phyloP scores from a whole-genome alignment of 2,113 vertebrate species.

The Lepidothrix coronata region DNA sequence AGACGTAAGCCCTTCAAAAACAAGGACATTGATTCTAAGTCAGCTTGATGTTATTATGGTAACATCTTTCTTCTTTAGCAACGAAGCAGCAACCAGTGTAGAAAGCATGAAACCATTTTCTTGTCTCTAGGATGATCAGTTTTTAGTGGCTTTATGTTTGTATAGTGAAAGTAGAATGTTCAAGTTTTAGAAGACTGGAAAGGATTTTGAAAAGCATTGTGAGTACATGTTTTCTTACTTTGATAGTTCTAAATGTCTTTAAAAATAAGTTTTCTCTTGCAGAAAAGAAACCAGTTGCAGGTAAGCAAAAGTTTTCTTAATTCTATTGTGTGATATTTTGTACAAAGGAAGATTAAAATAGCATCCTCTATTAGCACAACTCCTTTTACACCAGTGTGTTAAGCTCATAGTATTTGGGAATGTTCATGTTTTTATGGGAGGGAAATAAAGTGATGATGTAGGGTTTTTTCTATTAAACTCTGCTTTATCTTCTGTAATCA shows the following conservation, averaged over 20 bases:
- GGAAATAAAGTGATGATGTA: not conserved
- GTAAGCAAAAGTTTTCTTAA: constrained; percentile 45
- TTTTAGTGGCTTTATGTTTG: not conserved
- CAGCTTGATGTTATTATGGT: not conserved
- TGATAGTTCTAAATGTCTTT: not conserved
- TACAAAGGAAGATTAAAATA: not conserved
- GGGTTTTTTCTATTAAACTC: not conserved
- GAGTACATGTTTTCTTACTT: not conserved
- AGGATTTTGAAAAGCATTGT: not conserved
- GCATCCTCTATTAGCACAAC: not conserved
- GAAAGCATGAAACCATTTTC: not conserved
- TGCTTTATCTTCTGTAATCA: constrained; percentile 56
- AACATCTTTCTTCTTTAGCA: not conserved
- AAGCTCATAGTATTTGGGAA: not conserved
- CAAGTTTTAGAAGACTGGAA: not conserved
- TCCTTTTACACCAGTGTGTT: not conserved
- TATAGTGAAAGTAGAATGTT: not conserved
- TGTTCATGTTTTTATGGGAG: not conserved
- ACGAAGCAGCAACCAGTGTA: not conserved
- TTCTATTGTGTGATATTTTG: not conserved
- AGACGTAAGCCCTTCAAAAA: not conserved
- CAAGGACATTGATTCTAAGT: not conserved
- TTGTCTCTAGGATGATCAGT: not conserved
- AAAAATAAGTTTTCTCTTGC: constrained; percentile 25
- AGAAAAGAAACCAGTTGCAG: constrained; percentile 40